Base-by-base conservation (phyloP, 2,113 vertebrate genomes). In the Arenaria interpres region DNA sequence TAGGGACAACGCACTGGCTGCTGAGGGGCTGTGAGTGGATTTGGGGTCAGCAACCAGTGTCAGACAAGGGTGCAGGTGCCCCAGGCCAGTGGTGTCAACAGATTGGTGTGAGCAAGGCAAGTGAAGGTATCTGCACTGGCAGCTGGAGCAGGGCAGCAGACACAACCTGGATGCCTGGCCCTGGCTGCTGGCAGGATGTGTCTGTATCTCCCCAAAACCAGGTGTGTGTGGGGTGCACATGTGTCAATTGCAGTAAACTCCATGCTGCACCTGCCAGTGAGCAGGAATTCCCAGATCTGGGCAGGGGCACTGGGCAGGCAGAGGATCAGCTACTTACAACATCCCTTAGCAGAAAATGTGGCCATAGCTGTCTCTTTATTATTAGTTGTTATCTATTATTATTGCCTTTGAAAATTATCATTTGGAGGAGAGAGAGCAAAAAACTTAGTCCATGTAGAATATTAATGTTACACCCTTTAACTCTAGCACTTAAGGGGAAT, bases 51-150 rank as follows among this genome's bases (percentile, higher is more conserved):
- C 32, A 8, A n/a, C 32, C 15, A 35, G 9, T 8, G 6, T 59
- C 41, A 46, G 33, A 59, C 19, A 27, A 50, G 21, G 16, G 22
- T 39, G 46, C n/a, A 63, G 22, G 59, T 30, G 6, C 7, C 16
- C 14, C 0, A 0, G 16, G 10, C 22, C 7, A 3, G 10, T 11
- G 14, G 17, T 56, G 12, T 25, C 13, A 24, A 9, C 30, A 74
- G 33, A 41, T 12, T 3, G 2, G 4, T 8, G 30, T 9, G 43
- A 41, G n/a, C 4, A 2, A 4, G 0, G 22, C 1, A 2, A 43
- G 7, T 14, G 20, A 53, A 37, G 6, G 14, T 73, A 12, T 14
- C 21, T 3, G 2, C 2, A 5, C 4, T 0, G 1, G 13, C 37
- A 53, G 43, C 33, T 37, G 32, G 24, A 48, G 28, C 43, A 30